Percentiles rank a stretch among this genome's conserved stretches.
phyloP scores from a whole-genome alignment of 2,888 invertebrate species.

The Tetragonula carbonaria region DNA sequence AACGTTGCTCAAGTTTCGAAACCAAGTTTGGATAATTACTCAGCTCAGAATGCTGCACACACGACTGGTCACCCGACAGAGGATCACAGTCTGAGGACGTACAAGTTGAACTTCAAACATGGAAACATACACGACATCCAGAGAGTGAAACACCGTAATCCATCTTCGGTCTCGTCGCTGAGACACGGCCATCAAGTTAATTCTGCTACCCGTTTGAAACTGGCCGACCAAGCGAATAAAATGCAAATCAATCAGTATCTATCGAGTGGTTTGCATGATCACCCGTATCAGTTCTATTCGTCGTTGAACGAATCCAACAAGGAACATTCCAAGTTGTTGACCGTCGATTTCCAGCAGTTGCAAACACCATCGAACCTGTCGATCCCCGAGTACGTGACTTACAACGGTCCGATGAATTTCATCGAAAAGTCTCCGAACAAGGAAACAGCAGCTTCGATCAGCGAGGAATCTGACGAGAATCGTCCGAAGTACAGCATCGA shows the following conservation, averaged over 20 bases:
- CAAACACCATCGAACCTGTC: neutral
- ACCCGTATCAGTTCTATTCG: neutral
- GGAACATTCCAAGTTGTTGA: neutral
- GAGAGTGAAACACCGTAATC: neutral
- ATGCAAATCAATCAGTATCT: neutral
- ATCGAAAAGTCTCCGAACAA: neutral
- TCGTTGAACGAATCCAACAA: neutral
- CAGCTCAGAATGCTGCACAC: neutral
- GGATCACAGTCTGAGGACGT: neutral
- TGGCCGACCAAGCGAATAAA: neutral
- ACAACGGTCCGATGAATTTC: neutral
- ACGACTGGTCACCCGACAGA: neutral
- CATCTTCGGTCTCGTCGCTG: neutral
- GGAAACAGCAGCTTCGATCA: neutral
- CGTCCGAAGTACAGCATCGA: conserved; percentile 29
- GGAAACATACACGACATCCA: neutral
- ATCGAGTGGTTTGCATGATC: neutral
- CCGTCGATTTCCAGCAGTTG: neutral
- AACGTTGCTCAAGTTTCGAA: neutral
- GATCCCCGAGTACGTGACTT: neutral
- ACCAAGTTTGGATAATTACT: neutral
- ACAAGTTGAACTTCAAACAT: conserved; percentile 5
- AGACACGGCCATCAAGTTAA: neutral
- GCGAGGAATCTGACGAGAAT: neutral
- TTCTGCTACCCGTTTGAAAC: too few relatives aligned